phyloP scores from a whole-genome alignment of 2,113 vertebrate genomes.

The Malurus melanocephalus region DNA sequence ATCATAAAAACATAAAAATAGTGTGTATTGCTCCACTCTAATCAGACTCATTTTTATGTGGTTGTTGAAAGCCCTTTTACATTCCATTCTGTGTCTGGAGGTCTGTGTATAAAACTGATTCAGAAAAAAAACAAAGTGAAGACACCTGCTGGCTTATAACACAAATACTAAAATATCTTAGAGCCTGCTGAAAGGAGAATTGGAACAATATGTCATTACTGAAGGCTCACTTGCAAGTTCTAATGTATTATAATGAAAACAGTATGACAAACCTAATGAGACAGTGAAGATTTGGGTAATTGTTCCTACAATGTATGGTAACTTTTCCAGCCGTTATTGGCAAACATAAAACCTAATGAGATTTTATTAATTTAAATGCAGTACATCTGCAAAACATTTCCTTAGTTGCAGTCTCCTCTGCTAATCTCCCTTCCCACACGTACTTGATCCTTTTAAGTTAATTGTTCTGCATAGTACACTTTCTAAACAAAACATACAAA shows the following conservation, averaged over 20 bases:
- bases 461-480: constrained; percentile 71
- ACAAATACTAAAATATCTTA: constrained; percentile 86
- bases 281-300: constrained; percentile 83
- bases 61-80: constrained; percentile 82
- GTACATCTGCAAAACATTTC: constrained; percentile 85
- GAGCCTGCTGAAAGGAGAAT: constrained; percentile 83
- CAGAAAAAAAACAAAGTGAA: constrained; percentile 84
- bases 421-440: constrained; percentile 75
- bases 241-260: constrained; percentile 92
- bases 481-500: constrained; percentile 66
- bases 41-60: constrained; percentile 85
- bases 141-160: constrained; percentile 91
- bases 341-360: constrained; percentile 88
- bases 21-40: constrained; percentile 68
- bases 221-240: constrained; percentile 88
- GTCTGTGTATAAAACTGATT: constrained; percentile 85
- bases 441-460: constrained; percentile 78
- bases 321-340: constrained; percentile 84
- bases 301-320: constrained; percentile 79
- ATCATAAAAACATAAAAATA: constrained; percentile 77
- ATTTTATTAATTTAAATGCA: constrained; percentile 87
- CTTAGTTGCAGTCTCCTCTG: constrained; percentile 75
- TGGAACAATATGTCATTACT: constrained; percentile 90
- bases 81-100: constrained; percentile 86
- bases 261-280: constrained; percentile 90